These are phyloP conservation scores for Hydrotaea cyrtoneurina DNA, from an alignment of 2,888 invertebrate genomes.

Conservation along the genomic window DNA sequence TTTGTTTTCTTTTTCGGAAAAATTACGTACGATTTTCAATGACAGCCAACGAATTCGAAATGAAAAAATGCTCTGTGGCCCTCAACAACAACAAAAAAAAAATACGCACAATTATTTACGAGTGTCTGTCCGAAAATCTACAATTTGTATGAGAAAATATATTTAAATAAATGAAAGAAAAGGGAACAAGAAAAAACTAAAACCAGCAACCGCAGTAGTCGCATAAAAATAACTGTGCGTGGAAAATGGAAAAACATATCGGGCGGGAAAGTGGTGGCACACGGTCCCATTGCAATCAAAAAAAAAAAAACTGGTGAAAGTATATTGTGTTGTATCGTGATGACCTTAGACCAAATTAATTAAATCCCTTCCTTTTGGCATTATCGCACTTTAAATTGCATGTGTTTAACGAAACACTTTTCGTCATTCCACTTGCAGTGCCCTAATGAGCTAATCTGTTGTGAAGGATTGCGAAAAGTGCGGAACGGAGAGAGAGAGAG, in stretches of 20 bases:
- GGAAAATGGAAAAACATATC: neutral
- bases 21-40: conserved; percentile 52
- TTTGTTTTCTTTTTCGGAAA: conserved; percentile 11
- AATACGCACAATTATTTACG: neutral
- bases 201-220: neutral
- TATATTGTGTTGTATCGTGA: neutral
- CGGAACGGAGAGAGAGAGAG: neutral
- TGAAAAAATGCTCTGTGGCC: neutral
- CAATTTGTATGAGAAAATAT: neutral
- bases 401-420: too few species aligned
- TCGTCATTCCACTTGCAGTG: neutral
- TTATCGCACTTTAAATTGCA: neutral
- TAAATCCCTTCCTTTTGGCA: conserved; percentile 2
- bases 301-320: too few species aligned
- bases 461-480: too few species aligned
- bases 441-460: neutral
- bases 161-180: conserved; percentile 15
- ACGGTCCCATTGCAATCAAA: neutral
- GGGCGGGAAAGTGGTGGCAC: conserved; percentile 4
- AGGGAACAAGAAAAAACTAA: neutral
- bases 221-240: conserved; percentile 11
- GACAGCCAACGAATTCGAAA: conserved; percentile 30
- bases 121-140: neutral
- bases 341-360: conserved; percentile 33
- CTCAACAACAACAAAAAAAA: neutral